These are phyloP conservation scores for Muntiacus muntjak DNA, from an alignment of 2,113 vertebrate species.

Conservation along the genomic window DNA sequence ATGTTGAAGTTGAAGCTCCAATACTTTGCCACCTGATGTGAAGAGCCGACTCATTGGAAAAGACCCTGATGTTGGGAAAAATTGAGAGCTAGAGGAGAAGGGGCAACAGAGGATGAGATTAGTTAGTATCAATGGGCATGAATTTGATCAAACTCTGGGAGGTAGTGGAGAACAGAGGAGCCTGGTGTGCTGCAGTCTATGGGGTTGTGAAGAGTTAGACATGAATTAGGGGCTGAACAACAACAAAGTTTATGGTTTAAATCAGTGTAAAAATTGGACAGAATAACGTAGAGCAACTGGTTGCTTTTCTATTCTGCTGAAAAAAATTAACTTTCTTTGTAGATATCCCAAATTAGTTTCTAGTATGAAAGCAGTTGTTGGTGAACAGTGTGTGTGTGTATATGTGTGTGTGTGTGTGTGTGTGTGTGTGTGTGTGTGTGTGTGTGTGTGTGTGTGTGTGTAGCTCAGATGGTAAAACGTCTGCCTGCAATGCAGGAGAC, in stretches of 20 bases:
- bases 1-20: neutral
- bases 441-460: neutral
- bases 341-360: neutral
- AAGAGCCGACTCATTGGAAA: neutral
- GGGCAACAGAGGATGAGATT: neutral
- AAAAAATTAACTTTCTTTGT: neutral
- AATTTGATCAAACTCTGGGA: neutral
- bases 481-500: neutral
- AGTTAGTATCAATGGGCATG: neutral
- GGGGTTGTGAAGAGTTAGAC: neutral
- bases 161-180: neutral
- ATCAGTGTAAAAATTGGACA: neutral
- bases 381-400: rapidly evolving
- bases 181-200: neutral
- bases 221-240: neutral
- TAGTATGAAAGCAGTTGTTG: neutral
- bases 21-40: neutral
- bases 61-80: neutral
- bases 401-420: neutral
- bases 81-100: neutral
- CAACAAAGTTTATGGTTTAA: neutral
- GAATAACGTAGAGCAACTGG: neutral
- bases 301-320: neutral
- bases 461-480: neutral
- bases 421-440: too few relatives aligned